Evolutionary conservation across 2,797 vertebrate species (phyloP).

Genomic region (Karalla daura): DNA sequence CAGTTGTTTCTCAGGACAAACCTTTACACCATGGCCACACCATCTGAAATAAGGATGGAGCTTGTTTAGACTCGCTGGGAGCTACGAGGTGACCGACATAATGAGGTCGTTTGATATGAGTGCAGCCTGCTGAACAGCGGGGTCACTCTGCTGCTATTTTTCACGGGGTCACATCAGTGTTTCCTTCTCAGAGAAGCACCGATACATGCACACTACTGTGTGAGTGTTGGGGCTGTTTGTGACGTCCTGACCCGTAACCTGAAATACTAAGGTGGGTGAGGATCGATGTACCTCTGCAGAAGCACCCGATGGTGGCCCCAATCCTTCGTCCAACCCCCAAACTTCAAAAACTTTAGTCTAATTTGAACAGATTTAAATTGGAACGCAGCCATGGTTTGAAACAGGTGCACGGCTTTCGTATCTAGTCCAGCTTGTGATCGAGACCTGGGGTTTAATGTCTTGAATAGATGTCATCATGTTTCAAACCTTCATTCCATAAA

Average conservation of each 20-base stretch:
- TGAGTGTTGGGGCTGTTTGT: conserved; percentile 80
- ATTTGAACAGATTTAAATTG: conserved; percentile 20
- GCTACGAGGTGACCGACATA: conserved; percentile 13
- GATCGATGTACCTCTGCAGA: conserved; percentile 83
- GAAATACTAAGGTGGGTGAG: conserved; percentile 78
- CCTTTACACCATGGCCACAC: neutral
- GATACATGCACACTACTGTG: conserved; percentile 14
- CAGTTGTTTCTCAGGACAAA: conserved; percentile 58
- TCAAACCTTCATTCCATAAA: conserved; percentile 47
- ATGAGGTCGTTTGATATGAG: conserved; percentile 25
- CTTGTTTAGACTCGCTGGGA: neutral
- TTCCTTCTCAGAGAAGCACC: conserved; percentile 77
- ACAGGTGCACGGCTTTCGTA: conserved; percentile 20
- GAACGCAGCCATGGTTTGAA: conserved; percentile 32
- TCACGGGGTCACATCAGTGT: conserved; percentile 37
- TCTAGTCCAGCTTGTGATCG: neutral
- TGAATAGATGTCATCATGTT: conserved; percentile 9
- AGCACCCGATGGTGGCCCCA: conserved; percentile 28
- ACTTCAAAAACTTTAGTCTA: conserved; percentile 39
- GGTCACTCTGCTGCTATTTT: conserved; percentile 78
- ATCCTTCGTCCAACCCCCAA: conserved; percentile 74
- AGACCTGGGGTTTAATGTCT: conserved; percentile 37
- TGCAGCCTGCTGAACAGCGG: conserved; percentile 86
- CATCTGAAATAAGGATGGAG: neutral
- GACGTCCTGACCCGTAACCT: conserved; percentile 88